Evolutionary conservation across 2,113 vertebrate genomes (phyloP), one percentile per base, ranked within the genome.

Genomic region (Alethe castanea): DNA sequence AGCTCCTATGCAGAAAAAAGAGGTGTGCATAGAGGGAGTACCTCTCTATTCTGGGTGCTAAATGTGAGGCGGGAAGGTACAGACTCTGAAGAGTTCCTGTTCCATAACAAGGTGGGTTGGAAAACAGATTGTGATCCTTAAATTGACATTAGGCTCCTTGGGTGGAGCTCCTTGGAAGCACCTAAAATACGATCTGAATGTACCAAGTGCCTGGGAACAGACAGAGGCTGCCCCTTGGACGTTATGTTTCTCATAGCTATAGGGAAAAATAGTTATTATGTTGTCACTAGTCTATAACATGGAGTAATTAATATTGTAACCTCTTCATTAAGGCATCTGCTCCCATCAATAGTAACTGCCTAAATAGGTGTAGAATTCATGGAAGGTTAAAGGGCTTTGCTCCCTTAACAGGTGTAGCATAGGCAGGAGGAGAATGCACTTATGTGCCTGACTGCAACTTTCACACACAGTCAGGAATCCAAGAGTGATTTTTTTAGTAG

Each of bases 181-280:
- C 42, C 71, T 72, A 66, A 85, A 85, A 33, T 53, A 64, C 0
- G 0, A 48, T 81, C 86, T 84, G 56, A 93, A 80, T 86, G 70
- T 80, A 38, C 53, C 0, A 0, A 38, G 29, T 59, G 26, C 54
- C 13, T 83, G 64, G 67, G 44, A 86, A 71, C 59, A 83, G 66
- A 50, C 42, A 7, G 65, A 72, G 83, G 15, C 79, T 87, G 24
- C 11, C 60, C 40, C 17, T 53, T 83, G 64, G 66, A 54, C 59
- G 19, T 69, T 61, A 17, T 85, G 92, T 93, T 94, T 94, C 66
- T 77, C 42, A 65, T 76, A 90, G 79, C 79, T 90, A 18, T 73
- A 26, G 42, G 87, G 82, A 4, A 92, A 92, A 86, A 59, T 29
- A 92, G 47, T 81, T 92, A 70, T 94, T 94, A 87, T 25, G 42